Evolutionary conservation across 1,140 invertebrate genomes (phyloP).

Genomic region (Anastatus disparis): DNA sequence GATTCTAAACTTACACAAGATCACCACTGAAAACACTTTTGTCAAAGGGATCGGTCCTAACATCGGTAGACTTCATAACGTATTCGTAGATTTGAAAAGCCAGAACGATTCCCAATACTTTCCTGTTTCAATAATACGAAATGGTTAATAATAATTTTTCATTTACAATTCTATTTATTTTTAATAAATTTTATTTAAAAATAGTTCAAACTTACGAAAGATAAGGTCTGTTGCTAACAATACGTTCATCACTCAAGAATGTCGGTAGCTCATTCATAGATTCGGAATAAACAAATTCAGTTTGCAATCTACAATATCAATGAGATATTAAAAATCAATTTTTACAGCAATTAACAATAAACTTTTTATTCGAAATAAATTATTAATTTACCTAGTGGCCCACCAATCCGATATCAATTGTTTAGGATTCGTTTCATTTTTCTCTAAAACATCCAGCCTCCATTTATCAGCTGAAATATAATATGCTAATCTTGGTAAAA

Average conservation of each 20-base stretch:
- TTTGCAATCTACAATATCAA: conserved; percentile 49
- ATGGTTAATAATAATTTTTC: too few species aligned
- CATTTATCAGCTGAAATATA: conserved; percentile 71
- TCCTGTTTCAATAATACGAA: conserved; percentile 51
- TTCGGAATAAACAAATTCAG: conserved; percentile 47
- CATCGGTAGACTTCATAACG: conserved; percentile 53
- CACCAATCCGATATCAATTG: conserved; percentile 58
- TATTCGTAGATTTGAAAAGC: conserved; percentile 65
- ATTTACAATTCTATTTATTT: background rate
- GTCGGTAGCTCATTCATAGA: conserved; percentile 45
- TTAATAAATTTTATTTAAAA: too few species aligned
- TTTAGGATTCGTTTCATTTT: conserved; percentile 55
- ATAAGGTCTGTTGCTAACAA: conserved; percentile 70
- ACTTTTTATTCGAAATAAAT: too few species aligned
- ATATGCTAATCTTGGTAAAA: conserved; percentile 67
- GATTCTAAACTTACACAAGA: conserved; percentile 41
- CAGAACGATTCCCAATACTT: conserved; percentile 63
- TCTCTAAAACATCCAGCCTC: conserved; percentile 69
- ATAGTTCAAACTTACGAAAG: conserved; percentile 70
- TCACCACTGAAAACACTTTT: conserved; percentile 34
- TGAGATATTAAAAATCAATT: too few species aligned
- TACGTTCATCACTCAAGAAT: conserved; percentile 68
- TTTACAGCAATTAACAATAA: too few species aligned
- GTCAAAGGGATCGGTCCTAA: conserved; percentile 46
- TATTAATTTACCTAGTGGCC: conserved; percentile 62